phyloP scores from a whole-genome alignment of 2,888 invertebrate species.

The Microctonus hyperodae region DNA sequence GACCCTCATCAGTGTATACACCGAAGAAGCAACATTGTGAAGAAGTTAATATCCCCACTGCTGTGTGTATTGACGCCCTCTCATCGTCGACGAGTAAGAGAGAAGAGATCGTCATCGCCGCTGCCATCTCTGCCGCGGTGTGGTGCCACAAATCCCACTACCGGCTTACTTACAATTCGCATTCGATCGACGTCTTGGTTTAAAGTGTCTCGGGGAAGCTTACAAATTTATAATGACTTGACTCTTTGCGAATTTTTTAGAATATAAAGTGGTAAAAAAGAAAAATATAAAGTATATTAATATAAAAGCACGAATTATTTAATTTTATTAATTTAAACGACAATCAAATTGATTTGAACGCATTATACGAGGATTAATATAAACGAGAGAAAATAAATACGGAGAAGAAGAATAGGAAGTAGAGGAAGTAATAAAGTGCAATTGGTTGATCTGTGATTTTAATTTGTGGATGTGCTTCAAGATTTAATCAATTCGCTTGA shows the following conservation, averaged over 20 bases:
- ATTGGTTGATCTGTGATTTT: conserved; percentile 36
- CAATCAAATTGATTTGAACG: conserved; percentile 17
- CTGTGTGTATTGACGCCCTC: conserved; percentile 1
- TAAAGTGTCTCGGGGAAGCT: conserved; percentile 64
- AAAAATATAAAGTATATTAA: conserved; percentile 36
- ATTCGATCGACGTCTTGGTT: conserved; percentile 93
- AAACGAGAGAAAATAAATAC: conserved; percentile 6
- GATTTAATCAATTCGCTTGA: conserved; percentile 31
- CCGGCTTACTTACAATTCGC: conserved; percentile 84
- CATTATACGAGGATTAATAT: conserved; percentile 28
- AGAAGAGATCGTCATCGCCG: conserved; percentile 15
- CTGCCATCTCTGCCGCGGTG: neutral
- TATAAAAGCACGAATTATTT: conserved; percentile 20
- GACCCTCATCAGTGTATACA: conserved; percentile 17
- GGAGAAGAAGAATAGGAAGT: conserved; percentile 9
- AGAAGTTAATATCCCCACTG: conserved; percentile 25
- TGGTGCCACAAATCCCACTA: conserved; percentile 67
- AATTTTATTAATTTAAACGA: conserved; percentile 28
- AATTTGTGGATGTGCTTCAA: conserved; percentile 37
- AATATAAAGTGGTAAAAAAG: conserved; percentile 60
- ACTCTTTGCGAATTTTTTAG: conserved; percentile 72
- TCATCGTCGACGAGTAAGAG: conserved; percentile 22
- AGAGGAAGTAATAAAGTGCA: conserved; percentile 34
- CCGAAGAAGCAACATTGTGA: conserved; percentile 26
- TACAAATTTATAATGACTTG: conserved; percentile 77